Evolutionary conservation across 2,797 vertebrate species (phyloP), one percentile per base, ranked within the genome.

Genomic region (Notoglanidium macrostoma): DNA sequence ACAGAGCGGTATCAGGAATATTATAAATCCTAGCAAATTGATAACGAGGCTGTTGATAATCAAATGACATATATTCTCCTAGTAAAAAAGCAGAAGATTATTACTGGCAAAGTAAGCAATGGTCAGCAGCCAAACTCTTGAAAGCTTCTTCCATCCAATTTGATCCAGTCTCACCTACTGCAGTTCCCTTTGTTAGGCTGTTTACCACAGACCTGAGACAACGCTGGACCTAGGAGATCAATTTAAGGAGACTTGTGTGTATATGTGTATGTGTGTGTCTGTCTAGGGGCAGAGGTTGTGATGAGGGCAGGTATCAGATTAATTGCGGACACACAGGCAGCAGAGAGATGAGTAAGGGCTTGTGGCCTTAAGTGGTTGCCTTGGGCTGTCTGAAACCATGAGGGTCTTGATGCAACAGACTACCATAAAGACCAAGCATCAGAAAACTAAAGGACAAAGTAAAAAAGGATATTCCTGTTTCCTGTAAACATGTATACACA

Each of bases 171-270:
- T 72, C 76, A 86, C 85, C 81, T 76, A 72, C 44, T 63, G 54
- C 54, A 63, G 85, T 32, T 86, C 40, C 14, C 26, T 44, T 84
- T 86, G 80, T 83, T 85, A 83, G 55, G 40, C 54, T 84, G 80
- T 88, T 86, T 70, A 88, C 85, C 63, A 61, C 85, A 84, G 72
- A 83, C 26, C 73, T 55, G 73, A 79, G 80, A 59, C 65, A 84
- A 74, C 84, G 54, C 70, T 86, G 87, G 85, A 77, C 84, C 87
- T 79, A 70, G 49, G 89, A 89, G 87, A 89, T 89, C 89, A 89
- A 89, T 89, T 89, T 89, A 81, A 57, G 46, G 26, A 44, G 72
- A 73, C 44, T 51, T 67, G 14, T 72, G 83, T 51, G 79, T 74
- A 57, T 74, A n/a, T 29, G 61, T 32, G 54, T 63, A 15, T 87